Evolutionary conservation across 1,140 invertebrate species (phyloP).

Genomic region (Zaprionus africanus): DNA sequence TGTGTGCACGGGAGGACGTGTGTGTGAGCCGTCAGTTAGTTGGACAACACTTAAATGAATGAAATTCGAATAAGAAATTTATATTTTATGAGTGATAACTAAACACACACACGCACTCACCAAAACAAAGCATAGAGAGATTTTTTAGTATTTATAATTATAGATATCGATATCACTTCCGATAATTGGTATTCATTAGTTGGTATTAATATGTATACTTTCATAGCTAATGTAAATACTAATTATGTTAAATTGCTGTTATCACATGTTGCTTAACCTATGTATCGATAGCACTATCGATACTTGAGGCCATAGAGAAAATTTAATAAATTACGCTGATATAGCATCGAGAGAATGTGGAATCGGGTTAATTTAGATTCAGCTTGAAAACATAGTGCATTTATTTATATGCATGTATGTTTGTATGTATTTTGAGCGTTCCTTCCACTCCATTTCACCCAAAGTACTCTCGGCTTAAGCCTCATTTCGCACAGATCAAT

Average conservation of each 20-base stretch:
- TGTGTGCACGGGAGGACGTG: conserved; percentile 3
- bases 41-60: conserved; percentile 18
- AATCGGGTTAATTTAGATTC: too few species aligned
- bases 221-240: too few species aligned
- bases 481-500: background rate
- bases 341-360: too few species aligned
- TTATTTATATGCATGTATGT: background rate
- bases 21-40: background rate
- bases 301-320: background rate
- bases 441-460: background rate
- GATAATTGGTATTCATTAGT: background rate
- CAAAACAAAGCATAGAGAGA: too few species aligned
- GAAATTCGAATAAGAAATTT: conserved; percentile 1
- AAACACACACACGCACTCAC: background rate
- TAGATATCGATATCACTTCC: background rate
- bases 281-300: background rate
- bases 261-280: too few species aligned
- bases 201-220: too few species aligned
- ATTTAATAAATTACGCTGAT: too few species aligned
- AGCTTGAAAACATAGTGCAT: too few species aligned
- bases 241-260: background rate
- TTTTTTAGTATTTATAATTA: too few species aligned
- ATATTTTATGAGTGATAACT: background rate
- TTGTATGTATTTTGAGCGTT: background rate
- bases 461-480: conserved; percentile 1